Base-by-base conservation (phyloP, 2,797 vertebrate genomes). In the Phrynocephalus forsythii region DNA sequence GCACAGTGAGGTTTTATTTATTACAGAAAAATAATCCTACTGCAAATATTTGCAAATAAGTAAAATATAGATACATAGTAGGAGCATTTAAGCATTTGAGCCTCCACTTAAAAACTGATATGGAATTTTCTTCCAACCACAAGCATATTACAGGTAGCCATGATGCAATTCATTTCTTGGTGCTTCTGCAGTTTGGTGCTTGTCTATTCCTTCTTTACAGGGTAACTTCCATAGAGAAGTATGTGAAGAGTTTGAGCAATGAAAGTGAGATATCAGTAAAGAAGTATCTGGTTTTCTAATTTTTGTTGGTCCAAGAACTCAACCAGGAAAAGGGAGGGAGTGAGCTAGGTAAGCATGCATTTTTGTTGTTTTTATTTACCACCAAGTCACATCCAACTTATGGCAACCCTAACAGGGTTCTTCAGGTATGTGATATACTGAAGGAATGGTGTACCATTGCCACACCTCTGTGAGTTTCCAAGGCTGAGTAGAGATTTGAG, bases 61-160 rank as follows among this genome's bases (percentile, higher is more conserved):
- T 9, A 73, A 60, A 63, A 33, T n/a, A 66, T 28, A 48, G 28
- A 67, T 75, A 66, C 66, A n/a, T 67, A 26, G 1, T 2, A 5
- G 33, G 28, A n/a, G 5, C 33, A 66, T 22, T 84, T 26, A 66
- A 85, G 18, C 33, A 85, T 10, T 67, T 77, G 38, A 77, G 33
- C 38, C 38, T 76, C 28, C 28, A n/a, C 26, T 66, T 67, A 16
- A 38, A 30, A 5, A 13, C 3, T 77, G 26, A 44, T 15, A 20
- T 67, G 79, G 79, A 67, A 63, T 50, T 24, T 67, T 86, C 67
- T 67, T 86, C 50, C 67, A 71, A 56, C 28, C n/a, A 69, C 16
- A 67, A 7, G 18, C 69, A 28, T 38, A 67, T 56, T 76, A 20
- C 15, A 22, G 18, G 28, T 30, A 66, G 20, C 50, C 18, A 26